Conservation (phyloP, 2,797 vertebrate species). For the Sebastolobus altivelis region DNA sequence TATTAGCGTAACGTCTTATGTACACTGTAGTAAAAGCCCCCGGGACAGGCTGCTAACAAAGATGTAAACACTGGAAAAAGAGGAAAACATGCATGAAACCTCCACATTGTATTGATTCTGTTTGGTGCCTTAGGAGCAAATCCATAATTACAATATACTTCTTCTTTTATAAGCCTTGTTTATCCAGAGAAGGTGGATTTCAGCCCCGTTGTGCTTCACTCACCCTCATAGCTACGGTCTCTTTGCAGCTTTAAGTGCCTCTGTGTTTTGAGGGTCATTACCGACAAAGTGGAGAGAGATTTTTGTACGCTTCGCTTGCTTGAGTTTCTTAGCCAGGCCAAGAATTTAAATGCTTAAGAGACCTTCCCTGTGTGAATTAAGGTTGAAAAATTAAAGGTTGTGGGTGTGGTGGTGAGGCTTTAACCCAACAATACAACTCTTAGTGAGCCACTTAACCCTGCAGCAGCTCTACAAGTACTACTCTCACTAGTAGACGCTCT, state of each 20-base stretch:
- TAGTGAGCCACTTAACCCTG: slow-evolving; percentile 48
- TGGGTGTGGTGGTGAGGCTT: slow-evolving; percentile 33
- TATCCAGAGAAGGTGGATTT: neutral
- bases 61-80: neutral
- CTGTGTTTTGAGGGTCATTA: slow-evolving; percentile 69
- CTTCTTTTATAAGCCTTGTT: neutral
- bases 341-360: slow-evolving; percentile 41
- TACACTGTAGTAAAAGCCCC: neutral
- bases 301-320: slow-evolving; percentile 38
- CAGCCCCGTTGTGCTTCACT: slow-evolving; percentile 24
- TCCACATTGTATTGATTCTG: slow-evolving; percentile 29
- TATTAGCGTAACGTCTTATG: neutral
- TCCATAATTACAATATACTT: slow-evolving; percentile 4
- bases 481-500: slow-evolving; percentile 21
- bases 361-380: slow-evolving; percentile 36
- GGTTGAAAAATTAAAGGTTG: slow-evolving; percentile 55
- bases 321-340: slow-evolving; percentile 23
- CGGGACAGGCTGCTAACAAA: neutral
- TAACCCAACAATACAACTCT: slow-evolving; percentile 38
- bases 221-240: slow-evolving; percentile 18
- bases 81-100: neutral
- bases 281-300: slow-evolving; percentile 47
- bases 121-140: slow-evolving; percentile 19
- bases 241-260: slow-evolving; percentile 49
- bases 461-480: slow-evolving; percentile 13